These are phyloP conservation scores for Drosophila mimetica DNA, from an alignment of 2,888 invertebrate species.

Conservation along the genomic window DNA sequence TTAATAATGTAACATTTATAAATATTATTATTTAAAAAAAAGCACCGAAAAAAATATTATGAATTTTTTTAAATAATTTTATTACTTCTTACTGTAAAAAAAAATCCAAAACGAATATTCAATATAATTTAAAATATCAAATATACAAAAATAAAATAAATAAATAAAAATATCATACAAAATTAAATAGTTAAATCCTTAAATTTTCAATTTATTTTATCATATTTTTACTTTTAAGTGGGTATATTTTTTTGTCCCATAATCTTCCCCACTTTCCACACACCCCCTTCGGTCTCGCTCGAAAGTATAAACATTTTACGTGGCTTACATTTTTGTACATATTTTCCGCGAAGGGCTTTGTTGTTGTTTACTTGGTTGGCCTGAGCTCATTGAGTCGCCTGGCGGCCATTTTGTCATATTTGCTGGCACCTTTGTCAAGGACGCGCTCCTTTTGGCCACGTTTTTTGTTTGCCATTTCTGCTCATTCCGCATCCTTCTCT, in stretches of 20 bases:
- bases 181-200: too few species aligned
- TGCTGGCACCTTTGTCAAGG: slow-evolving; percentile 72
- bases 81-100: too few species aligned
- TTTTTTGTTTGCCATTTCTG: background rate
- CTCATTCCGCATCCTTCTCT: background rate
- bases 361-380: slow-evolving; percentile 23
- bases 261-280: background rate
- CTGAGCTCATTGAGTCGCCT: slow-evolving; percentile 53
- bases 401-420: slow-evolving; percentile 52
- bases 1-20: too few species aligned
- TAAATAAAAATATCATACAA: too few species aligned
- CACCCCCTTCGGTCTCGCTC: background rate
- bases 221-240: background rate
- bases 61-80: too few species aligned
- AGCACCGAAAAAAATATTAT: too few species aligned
- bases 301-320: slow-evolving; percentile 23
- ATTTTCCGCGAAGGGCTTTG: slow-evolving; percentile 22
- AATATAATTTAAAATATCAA: too few species aligned
- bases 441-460: slow-evolving; percentile 43
- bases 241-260: background rate
- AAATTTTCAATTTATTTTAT: background rate
- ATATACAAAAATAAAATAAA: too few species aligned
- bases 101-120: too few species aligned
- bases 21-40: too few species aligned
- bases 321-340: slow-evolving; percentile 18